Conservation (phyloP, 2,888 invertebrate species). For the Operophtera brumata region DNA sequence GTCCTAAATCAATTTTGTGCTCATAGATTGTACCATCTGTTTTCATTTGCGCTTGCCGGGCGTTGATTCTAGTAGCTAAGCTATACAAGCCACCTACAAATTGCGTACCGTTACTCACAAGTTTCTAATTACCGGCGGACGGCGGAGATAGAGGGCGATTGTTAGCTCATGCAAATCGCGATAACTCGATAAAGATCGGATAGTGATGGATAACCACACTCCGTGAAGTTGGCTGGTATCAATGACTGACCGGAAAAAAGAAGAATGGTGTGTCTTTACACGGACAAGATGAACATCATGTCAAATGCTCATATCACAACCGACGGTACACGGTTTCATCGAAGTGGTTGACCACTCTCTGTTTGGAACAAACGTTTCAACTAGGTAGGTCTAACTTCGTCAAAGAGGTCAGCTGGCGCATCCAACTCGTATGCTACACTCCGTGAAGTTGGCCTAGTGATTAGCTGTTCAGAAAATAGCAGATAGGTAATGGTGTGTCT, state of each 20-base stretch:
- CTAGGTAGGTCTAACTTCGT: too few species aligned
- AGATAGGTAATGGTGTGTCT: neutral
- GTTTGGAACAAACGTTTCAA: too few species aligned
- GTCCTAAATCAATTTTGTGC: too few species aligned
- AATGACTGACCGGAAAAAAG: too few species aligned
- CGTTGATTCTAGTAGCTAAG: slow-evolving; percentile 16
- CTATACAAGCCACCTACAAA: slow-evolving; percentile 48
- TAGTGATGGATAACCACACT: slow-evolving; percentile 14
- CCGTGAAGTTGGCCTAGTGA: slow-evolving; percentile 1
- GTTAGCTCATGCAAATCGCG: slow-evolving; percentile 69
- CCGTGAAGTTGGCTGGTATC: slow-evolving; percentile 8
- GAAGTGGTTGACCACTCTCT: too few species aligned
- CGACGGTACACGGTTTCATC: too few species aligned
- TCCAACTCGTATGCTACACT: too few species aligned
- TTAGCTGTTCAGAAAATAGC: neutral
- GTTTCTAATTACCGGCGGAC: slow-evolving; percentile 69
- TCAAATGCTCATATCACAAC: too few species aligned
- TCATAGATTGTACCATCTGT: neutral
- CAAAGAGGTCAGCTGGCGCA: too few species aligned
- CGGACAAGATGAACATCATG: too few species aligned
- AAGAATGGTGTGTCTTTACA: too few species aligned
- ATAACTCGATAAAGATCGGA: slow-evolving; percentile 30
- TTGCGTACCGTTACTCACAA: slow-evolving; percentile 67
- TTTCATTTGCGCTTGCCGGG: slow-evolving; percentile 1
- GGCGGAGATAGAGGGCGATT: slow-evolving; percentile 64